Evolutionary conservation across 2,888 invertebrate genomes (phyloP).

Genomic region (Stenoptilia bipunctidactyla): DNA sequence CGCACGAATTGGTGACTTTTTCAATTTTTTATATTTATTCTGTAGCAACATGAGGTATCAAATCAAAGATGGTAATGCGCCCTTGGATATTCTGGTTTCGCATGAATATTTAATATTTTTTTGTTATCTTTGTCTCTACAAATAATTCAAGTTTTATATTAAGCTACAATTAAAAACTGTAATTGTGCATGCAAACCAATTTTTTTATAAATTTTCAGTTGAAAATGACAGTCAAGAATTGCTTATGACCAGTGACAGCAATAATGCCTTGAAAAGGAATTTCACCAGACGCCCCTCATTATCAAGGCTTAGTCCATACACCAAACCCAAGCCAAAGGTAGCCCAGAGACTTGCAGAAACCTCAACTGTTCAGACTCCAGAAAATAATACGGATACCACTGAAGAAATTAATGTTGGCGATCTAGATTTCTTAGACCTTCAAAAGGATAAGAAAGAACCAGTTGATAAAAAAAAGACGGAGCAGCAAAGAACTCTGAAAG

Average conservation of each 20-base stretch:
- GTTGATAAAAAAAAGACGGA: constrained; percentile 9
- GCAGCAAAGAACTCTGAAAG: constrained; percentile 10
- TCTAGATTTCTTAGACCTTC: constrained; percentile 28
- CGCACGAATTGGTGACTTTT: no score
- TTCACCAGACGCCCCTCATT: constrained; percentile 45
- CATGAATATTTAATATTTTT: no score
- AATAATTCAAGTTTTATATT: no score
- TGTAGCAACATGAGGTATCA: no score
- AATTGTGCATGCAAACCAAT: no score
- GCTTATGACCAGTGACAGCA: constrained; percentile 71
- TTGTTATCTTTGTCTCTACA: no score
- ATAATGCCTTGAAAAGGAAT: constrained; percentile 40
- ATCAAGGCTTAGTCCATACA: constrained; percentile 43
- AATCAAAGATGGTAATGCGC: no score
- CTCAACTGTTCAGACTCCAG: constrained; percentile 9
- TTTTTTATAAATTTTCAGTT: constrained; percentile 30
- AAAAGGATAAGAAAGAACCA: constrained; percentile 17
- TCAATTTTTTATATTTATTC: no score
- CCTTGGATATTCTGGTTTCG: no score
- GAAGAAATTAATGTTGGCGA: constrained; percentile 36
- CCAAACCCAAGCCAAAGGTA: constrained; percentile 7
- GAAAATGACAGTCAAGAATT: constrained; percentile 73
- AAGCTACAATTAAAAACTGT: no score
- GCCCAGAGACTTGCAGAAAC: constrained; percentile 10
- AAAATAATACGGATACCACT: constrained; percentile 19